These are phyloP conservation scores for Ochropleura plecta DNA, from an alignment of 2,888 invertebrate genomes.

Conservation along the genomic window DNA sequence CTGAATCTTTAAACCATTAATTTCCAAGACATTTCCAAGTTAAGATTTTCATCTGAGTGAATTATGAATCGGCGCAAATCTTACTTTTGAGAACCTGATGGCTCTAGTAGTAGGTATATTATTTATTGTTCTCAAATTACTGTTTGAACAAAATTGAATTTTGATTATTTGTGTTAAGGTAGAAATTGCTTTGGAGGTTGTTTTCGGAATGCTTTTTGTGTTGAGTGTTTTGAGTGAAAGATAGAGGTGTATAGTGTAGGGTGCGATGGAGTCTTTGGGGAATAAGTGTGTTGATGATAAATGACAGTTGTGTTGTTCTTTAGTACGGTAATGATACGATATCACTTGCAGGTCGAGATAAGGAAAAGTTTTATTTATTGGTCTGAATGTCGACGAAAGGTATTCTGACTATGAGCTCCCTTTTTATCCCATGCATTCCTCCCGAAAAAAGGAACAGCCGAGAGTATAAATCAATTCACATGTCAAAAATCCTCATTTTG, in stretches of 20 bases:
- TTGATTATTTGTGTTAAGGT: slow-evolving; percentile 21
- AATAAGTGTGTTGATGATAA: slow-evolving; percentile 36
- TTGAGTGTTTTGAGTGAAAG: slow-evolving; percentile 22
- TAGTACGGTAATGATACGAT: slow-evolving; percentile 14
- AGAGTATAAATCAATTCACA: too few relatives aligned
- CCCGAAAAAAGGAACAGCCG: too few relatives aligned
- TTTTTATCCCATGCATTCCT: slow-evolving; percentile 7
- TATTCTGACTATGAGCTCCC: neutral
- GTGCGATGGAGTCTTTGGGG: slow-evolving; percentile 26
- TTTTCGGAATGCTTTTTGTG: slow-evolving; percentile 46
- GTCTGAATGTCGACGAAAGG: neutral
- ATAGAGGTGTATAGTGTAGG: slow-evolving; percentile 33
- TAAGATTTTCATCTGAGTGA: slow-evolving; percentile 52
- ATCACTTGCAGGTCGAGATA: slow-evolving; percentile 12
- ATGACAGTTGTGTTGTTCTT: slow-evolving; percentile 36
- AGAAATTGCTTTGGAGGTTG: slow-evolving; percentile 15
- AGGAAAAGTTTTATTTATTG: slow-evolving; percentile 16
- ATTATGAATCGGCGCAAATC: slow-evolving; percentile 55
- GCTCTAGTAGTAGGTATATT: slow-evolving; percentile 31
- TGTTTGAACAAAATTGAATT: slow-evolving; percentile 15
- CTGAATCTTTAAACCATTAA: slow-evolving; percentile 47
- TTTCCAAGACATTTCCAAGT: slow-evolving; percentile 45
- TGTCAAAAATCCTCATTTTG: too few relatives aligned
- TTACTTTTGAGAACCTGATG: slow-evolving; percentile 38
- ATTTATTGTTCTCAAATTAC: slow-evolving; percentile 35